Conservation (phyloP, 1,140 invertebrate species). For the Drosophila mayri region DNA sequence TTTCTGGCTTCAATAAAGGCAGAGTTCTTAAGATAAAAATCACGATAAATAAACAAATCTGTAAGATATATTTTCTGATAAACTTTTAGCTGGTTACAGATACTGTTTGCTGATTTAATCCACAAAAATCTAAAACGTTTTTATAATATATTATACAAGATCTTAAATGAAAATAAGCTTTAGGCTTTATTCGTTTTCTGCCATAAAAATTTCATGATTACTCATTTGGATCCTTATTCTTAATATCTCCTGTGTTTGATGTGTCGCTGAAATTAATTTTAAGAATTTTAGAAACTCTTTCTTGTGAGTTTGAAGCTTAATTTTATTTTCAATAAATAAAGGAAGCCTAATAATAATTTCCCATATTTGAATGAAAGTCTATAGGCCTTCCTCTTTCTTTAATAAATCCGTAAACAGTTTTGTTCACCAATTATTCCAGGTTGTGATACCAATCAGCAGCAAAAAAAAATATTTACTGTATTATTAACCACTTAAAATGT, state of each 20-base stretch:
- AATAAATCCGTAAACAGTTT: not conserved
- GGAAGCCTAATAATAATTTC: not conserved
- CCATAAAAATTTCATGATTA: not conserved
- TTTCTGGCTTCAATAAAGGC: not conserved
- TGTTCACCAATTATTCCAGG: not conserved
- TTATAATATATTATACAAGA: no score
- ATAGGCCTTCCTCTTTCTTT: not conserved
- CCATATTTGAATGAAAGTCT: not conserved
- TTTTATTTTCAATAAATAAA: not conserved
- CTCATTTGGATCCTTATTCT: no score
- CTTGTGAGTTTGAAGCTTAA: not conserved
- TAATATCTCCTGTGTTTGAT: not conserved
- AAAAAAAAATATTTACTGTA: constrained; percentile 17
- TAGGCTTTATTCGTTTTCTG: not conserved
- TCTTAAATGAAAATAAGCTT: no score
- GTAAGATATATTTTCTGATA: accelerated
- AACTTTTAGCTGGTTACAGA: no score
- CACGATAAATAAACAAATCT: not conserved
- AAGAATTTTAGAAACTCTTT: no score
- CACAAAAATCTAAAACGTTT: no score
- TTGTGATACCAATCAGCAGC: constrained; percentile 3
- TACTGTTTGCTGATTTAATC: not conserved
- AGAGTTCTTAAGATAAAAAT: not conserved
- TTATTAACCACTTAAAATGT: constrained; percentile 55
- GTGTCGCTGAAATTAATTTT: not conserved